Evolutionary conservation across 2,113 vertebrate genomes (phyloP).

Genomic region (Myiagra hebetior): DNA sequence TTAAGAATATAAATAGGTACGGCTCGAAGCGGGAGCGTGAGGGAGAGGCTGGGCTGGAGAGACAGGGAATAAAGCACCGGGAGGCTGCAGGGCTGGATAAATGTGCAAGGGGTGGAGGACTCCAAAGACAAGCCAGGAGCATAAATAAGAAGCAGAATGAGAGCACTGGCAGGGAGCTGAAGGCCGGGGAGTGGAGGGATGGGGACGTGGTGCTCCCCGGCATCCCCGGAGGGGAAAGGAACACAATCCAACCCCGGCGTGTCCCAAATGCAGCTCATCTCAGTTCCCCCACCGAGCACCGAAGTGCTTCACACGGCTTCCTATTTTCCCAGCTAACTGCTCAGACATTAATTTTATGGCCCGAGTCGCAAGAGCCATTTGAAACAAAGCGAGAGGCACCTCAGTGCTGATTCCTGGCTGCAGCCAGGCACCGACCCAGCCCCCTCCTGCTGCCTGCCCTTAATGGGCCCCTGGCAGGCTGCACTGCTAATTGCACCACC

Average conservation of each 20-base stretch:
- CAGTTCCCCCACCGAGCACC: not conserved
- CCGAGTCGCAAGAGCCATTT: not conserved
- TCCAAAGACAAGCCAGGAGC: not conserved
- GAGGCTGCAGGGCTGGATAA: not conserved
- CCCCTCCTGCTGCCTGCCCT: not conserved
- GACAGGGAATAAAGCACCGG: not conserved
- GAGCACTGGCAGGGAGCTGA: not conserved
- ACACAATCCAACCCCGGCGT: not conserved
- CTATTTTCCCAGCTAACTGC: not conserved
- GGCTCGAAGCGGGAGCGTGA: not conserved
- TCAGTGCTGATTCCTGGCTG: not conserved
- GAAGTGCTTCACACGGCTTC: not conserved
- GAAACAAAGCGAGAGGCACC: not conserved
- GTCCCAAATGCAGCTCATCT: not conserved
- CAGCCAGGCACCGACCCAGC: not conserved
- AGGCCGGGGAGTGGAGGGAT: not conserved
- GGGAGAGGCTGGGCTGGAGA: not conserved
- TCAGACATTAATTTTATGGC: not conserved
- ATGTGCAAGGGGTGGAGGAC: not conserved
- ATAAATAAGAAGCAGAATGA: not conserved
- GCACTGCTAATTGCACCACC: not conserved
- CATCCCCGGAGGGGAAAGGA: not conserved
- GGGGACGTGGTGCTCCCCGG: not conserved
- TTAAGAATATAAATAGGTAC: constrained; percentile 24
- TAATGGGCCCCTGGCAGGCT: not conserved